Percentiles rank a stretch among this genome's conserved stretches.
These are phyloP conservation scores for Platynereis dumerilii DNA, from an alignment of 2,888 invertebrate species.

Conservation along the genomic window DNA sequence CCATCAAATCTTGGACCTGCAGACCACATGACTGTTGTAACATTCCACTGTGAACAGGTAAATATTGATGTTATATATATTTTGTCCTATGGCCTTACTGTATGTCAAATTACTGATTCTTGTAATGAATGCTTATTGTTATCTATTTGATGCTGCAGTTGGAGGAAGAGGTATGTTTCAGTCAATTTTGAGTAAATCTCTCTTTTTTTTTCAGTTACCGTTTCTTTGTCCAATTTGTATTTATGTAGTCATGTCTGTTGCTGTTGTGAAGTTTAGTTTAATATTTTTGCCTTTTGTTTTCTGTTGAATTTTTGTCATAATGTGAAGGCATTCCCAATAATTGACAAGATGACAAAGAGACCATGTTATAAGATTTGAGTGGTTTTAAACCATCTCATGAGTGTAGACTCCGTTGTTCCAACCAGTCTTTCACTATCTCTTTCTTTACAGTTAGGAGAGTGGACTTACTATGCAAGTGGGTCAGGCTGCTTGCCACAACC, in stretches of 20 bases:
- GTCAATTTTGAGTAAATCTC: background rate
- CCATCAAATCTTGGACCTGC: conserved; percentile 58
- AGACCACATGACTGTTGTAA: conserved; percentile 55
- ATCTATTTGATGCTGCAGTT: background rate
- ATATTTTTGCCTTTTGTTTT: no score
- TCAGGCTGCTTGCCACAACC: conserved; percentile 57
- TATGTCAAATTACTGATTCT: background rate
- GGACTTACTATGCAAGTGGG: conserved; percentile 57
- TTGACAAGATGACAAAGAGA: no score
- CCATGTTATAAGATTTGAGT: no score
- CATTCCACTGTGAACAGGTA: conserved; percentile 60
- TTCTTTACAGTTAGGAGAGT: conserved; percentile 60
- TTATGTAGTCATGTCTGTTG: no score
- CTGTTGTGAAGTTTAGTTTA: no score
- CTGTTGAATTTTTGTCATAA: no score
- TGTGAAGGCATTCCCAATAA: no score
- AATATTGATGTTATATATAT: background rate
- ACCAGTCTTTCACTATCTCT: no score
- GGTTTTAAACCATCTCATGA: no score
- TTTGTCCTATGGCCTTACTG: background rate
- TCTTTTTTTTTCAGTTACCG: background rate
- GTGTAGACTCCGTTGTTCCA: no score
- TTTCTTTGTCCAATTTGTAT: no score
- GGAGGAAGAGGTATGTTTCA: background rate
- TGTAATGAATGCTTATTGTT: no score